Percentiles rank a stretch among this genome's conserved stretches.
Conservation (phyloP, 2,113 vertebrate genomes). For the Dinomys branickii region DNA sequence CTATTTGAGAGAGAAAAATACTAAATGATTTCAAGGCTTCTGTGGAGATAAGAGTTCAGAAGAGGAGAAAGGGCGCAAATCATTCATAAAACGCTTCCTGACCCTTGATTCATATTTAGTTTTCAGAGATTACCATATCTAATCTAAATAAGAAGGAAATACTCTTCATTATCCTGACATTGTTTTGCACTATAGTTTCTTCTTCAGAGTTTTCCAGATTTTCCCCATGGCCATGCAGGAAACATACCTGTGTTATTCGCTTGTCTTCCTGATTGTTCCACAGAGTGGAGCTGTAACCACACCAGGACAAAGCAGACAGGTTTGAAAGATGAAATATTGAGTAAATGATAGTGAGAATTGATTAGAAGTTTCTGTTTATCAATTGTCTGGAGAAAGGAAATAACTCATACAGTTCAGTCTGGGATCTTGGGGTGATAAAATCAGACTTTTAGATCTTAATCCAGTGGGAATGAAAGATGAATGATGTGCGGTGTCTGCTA, state of each 20-base stretch:
- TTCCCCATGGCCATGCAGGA: not conserved
- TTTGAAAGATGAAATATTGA: conserved; percentile 57
- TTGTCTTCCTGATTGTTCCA: conserved; percentile 81
- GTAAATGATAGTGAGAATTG: conserved; percentile 71
- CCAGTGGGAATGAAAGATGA: conserved; percentile 69
- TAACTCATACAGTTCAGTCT: conserved; percentile 72
- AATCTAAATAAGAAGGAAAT: not conserved
- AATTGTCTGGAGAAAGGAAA: conserved; percentile 72
- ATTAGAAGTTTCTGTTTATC: conserved; percentile 76
- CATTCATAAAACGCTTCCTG: not conserved
- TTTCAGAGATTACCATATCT: not conserved
- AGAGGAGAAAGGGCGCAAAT: not conserved
- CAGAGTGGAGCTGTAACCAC: conserved; percentile 88
- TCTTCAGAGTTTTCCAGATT: not conserved
- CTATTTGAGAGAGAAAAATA: not conserved
- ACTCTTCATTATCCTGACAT: not conserved
- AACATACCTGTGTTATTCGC: conserved; percentile 29
- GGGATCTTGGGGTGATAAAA: conserved; percentile 72
- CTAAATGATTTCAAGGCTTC: not conserved
- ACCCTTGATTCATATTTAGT: not conserved
- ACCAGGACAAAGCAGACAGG: conserved; percentile 47
- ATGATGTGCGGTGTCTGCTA: not conserved
- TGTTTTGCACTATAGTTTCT: not conserved
- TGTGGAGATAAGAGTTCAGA: not conserved
- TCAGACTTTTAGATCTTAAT: conserved; percentile 80